A percentile compares a stretch with the other conserved stretches of the same genome.
These are phyloP conservation scores for Drosophila sordidula DNA, from an alignment of 2,888 invertebrate genomes.

Conservation along the genomic window DNA sequence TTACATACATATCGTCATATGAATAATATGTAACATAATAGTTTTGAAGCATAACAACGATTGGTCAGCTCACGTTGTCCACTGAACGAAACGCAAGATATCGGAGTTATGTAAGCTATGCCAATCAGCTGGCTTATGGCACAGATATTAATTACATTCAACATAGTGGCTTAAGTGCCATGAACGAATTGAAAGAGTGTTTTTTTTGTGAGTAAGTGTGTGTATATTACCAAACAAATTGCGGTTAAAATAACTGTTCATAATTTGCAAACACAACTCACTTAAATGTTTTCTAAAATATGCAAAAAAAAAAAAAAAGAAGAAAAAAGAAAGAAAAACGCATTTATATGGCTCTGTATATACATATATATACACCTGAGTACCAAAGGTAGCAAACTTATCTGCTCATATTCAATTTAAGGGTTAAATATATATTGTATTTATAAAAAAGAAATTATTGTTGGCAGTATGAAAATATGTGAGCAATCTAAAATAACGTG, in stretches of 20 bases:
- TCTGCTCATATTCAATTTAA: too few relatives aligned
- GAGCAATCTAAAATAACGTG: slow-evolving; percentile 36
- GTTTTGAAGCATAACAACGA: slow-evolving; percentile 55
- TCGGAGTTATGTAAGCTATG: slow-evolving; percentile 66
- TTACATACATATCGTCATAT: slow-evolving; percentile 16
- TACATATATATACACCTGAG: background rate
- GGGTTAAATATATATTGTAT: background rate
- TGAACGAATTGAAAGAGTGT: slow-evolving; percentile 60
- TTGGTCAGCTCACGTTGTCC: slow-evolving; percentile 58
- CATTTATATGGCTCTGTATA: too few relatives aligned
- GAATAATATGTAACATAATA: slow-evolving; percentile 45
- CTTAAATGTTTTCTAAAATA: slow-evolving; percentile 55
- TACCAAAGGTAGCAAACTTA: too few relatives aligned
- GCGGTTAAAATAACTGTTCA: slow-evolving; percentile 66
- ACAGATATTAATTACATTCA: slow-evolving; percentile 73
- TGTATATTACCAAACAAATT: slow-evolving; percentile 59
- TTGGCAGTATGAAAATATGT: slow-evolving; percentile 10
- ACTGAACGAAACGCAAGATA: slow-evolving; percentile 62
- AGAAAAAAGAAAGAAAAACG: too few relatives aligned
- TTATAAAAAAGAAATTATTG: slow-evolving; percentile 2
- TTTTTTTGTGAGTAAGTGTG: slow-evolving; percentile 39
- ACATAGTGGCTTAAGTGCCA: slow-evolving; percentile 53
- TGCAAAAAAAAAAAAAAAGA: slow-evolving; percentile 17
- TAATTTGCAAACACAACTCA: slow-evolving; percentile 47
- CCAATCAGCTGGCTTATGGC: slow-evolving; percentile 73